Evolutionary conservation across 2,113 vertebrate genomes (phyloP).

Genomic region (Ahaetulla prasina): DNA sequence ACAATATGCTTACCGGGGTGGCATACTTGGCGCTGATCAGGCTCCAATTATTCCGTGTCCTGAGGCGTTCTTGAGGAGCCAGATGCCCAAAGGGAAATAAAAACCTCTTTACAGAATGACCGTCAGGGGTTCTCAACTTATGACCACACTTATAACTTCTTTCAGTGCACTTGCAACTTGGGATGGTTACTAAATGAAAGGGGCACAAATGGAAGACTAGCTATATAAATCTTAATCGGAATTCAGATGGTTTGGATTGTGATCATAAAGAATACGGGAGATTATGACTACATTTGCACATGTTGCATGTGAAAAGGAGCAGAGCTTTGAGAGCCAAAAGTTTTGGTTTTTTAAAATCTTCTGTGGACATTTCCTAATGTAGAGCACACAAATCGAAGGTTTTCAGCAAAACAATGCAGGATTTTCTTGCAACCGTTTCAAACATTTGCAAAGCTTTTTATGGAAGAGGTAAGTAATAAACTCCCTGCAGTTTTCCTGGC

Average conservation of each 20-base stretch:
- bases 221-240: not conserved
- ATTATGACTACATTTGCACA: not conserved
- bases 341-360: not conserved
- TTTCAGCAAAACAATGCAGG: not conserved
- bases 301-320: not conserved
- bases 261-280: not conserved
- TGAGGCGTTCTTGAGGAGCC: not conserved
- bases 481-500: not conserved
- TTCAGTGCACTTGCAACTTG: not conserved
- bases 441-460: not conserved
- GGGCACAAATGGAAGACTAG: not conserved
- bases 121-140: too few species aligned
- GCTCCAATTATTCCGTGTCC: rapidly evolving
- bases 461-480: not conserved
- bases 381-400: not conserved
- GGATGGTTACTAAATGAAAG: not conserved
- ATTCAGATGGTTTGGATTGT: not conserved
- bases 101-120: too few species aligned
- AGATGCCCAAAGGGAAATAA: not conserved
- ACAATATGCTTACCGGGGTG: rapidly evolving
- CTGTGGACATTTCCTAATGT: not conserved
- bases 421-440: not conserved
- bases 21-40: not conserved
- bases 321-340: not conserved
- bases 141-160: too few species aligned